Conservation (phyloP, 2,113 vertebrate species). For the Fukomys damarensis region DNA sequence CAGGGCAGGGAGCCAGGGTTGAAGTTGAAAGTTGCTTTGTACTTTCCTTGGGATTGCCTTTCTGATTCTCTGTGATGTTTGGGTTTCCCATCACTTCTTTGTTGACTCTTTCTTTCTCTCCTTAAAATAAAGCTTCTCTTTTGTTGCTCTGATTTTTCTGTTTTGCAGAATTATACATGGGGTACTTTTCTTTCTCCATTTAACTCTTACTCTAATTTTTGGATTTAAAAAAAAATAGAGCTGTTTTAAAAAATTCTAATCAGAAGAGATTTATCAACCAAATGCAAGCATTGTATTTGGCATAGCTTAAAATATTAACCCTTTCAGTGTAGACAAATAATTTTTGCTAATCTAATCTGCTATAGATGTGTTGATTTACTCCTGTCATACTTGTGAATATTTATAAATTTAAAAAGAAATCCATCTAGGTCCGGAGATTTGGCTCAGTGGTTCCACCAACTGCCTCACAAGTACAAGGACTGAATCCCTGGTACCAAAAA, state of each 20-base stretch:
- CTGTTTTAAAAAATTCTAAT: background rate
- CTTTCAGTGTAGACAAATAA: background rate
- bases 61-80: background rate
- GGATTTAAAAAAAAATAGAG: background rate
- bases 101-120: background rate
- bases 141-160: too few species aligned
- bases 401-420: background rate
- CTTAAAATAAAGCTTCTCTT: background rate
- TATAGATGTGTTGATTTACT: background rate
- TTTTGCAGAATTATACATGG: too few species aligned
- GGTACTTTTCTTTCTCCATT: too few species aligned
- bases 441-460: too few species aligned
- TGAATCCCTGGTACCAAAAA: too few species aligned
- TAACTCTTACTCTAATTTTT: background rate
- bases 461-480: too few species aligned
- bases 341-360: background rate
- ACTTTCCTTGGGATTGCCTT: background rate
- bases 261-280: slow-evolving; percentile 21
- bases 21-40: background rate
- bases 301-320: background rate
- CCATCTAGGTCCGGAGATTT: too few species aligned
- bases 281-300: background rate
- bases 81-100: background rate
- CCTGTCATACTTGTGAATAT: background rate
- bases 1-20: background rate